phyloP scores from a whole-genome alignment of 2,797 vertebrate genomes.

The Bryconaethiops microstoma region DNA sequence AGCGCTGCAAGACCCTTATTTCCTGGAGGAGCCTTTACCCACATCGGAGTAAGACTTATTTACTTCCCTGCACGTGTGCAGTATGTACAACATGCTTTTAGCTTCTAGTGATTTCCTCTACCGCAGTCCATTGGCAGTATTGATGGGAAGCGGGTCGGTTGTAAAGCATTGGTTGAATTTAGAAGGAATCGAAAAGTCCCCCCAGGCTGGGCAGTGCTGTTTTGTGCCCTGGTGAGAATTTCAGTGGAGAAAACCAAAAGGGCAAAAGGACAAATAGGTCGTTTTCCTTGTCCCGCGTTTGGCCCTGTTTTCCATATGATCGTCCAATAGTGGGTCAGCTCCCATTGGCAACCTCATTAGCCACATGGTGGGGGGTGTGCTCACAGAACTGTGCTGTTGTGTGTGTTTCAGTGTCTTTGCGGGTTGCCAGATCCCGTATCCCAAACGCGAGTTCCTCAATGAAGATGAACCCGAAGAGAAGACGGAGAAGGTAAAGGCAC shows the following conservation, averaged over 20 bases:
- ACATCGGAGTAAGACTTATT: constrained; percentile 88
- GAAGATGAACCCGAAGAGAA: constrained; percentile 98
- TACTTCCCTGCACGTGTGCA: constrained; percentile 1
- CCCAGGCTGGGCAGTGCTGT: background rate
- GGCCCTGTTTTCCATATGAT: constrained; percentile 4
- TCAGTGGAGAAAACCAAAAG: background rate
- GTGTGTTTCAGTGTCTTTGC: constrained; percentile 88
- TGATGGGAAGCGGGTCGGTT: constrained; percentile 1
- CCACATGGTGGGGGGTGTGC: background rate
- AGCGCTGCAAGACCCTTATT: constrained; percentile 94
- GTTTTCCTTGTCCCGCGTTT: background rate
- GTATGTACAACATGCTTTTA: constrained; percentile 4
- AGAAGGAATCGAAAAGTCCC: background rate
- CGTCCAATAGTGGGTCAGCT: background rate
- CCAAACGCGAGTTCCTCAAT: constrained; percentile 96
- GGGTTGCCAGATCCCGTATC: constrained; percentile 97
- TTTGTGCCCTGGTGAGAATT: background rate
- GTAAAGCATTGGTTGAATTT: constrained; percentile 24
- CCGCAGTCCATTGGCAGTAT: constrained; percentile 15
- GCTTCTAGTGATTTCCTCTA: background rate
- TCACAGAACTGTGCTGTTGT: constrained; percentile 6
- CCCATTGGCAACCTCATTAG: background rate
- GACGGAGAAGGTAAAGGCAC: constrained; percentile 88
- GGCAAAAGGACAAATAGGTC: too few relatives aligned
- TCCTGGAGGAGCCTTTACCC: constrained; percentile 94